These are phyloP conservation scores for Leptinotarsa haldemani DNA, from an alignment of 2,888 invertebrate species.

Conservation along the genomic window DNA sequence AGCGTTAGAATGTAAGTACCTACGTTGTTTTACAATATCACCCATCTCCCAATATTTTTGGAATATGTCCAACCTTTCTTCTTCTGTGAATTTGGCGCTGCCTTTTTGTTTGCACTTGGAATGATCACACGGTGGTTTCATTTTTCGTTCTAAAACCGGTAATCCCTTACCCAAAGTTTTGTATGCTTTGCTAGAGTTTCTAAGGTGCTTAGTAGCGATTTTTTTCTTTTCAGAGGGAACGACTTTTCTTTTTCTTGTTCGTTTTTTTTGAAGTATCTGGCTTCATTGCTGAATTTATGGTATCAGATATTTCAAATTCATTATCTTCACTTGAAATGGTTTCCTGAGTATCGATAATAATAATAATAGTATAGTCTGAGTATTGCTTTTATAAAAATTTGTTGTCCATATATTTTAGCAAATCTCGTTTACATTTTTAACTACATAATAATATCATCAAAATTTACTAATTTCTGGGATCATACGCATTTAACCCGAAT, in stretches of 20 bases:
- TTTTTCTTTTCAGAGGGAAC: conserved; percentile 19
- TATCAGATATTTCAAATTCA: too few species aligned
- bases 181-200: conserved; percentile 32
- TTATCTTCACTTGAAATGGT: too few species aligned
- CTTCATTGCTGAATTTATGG: too few species aligned
- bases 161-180: conserved; percentile 18
- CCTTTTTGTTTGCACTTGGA: conserved; percentile 30
- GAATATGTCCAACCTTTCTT: conserved; percentile 33
- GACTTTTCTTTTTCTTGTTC: conserved; percentile 19
- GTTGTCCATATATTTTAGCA: too few species aligned
- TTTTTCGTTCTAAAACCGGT: conserved; percentile 22
- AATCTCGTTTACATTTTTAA: too few species aligned
- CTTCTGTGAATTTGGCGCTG: conserved; percentile 32
- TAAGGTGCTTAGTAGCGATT: neutral
- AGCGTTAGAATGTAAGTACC: conserved; percentile 26
- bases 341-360: too few species aligned
- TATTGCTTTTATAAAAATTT: too few species aligned
- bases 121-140: conserved; percentile 28
- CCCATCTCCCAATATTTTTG: conserved; percentile 29
- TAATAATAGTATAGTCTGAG: too few species aligned
- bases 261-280: too few species aligned
- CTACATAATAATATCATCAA: too few species aligned
- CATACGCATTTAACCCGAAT: too few species aligned
- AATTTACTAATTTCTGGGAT: too few species aligned
- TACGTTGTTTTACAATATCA: conserved; percentile 26